phyloP scores from a whole-genome alignment of 2,888 invertebrate genomes.

The Carabus problematicus region DNA sequence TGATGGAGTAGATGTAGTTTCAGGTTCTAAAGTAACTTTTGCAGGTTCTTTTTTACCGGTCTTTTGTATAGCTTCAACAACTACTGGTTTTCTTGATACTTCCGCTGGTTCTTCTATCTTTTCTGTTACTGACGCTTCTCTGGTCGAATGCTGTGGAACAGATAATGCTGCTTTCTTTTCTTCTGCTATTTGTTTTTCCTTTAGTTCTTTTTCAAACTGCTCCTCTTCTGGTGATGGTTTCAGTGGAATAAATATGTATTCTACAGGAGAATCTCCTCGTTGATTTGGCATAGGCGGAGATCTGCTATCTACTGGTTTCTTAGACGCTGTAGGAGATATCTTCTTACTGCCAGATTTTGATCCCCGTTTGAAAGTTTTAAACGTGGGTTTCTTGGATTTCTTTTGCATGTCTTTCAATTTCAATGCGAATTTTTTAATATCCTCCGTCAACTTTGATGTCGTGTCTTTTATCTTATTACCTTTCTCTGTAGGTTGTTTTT shows the following conservation, averaged over 20 bases:
- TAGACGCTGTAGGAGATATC: conserved; percentile 23
- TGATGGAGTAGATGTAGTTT: conserved; percentile 3
- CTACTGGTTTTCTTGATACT: conserved; percentile 1
- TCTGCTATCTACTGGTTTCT: conserved; percentile 23
- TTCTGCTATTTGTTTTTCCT: conserved; percentile 19
- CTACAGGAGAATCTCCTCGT: conserved; percentile 33
- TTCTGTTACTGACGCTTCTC: neutral
- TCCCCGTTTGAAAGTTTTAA: conserved; percentile 34
- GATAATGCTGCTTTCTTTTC: conserved; percentile 11
- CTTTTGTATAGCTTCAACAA: conserved; percentile 17
- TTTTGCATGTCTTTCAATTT: conserved; percentile 33
- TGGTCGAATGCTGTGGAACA: neutral
- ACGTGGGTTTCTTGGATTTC: conserved; percentile 34
- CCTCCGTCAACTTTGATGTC: conserved; percentile 21
- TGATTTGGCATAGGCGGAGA: conserved; percentile 10
- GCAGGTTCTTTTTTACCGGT: conserved; percentile 12
- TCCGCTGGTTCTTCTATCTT: neutral
- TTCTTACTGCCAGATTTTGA: conserved; percentile 28
- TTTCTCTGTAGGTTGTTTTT: conserved; percentile 29
- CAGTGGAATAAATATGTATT: conserved; percentile 33
- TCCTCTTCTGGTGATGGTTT: conserved; percentile 23
- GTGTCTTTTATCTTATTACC: conserved; percentile 23
- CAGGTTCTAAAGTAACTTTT: neutral
- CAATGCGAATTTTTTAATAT: conserved; percentile 34
- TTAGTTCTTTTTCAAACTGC: conserved; percentile 13